Evolutionary conservation across 1,140 invertebrate genomes (phyloP).

Genomic region (Caenorhabditis inopinata): DNA sequence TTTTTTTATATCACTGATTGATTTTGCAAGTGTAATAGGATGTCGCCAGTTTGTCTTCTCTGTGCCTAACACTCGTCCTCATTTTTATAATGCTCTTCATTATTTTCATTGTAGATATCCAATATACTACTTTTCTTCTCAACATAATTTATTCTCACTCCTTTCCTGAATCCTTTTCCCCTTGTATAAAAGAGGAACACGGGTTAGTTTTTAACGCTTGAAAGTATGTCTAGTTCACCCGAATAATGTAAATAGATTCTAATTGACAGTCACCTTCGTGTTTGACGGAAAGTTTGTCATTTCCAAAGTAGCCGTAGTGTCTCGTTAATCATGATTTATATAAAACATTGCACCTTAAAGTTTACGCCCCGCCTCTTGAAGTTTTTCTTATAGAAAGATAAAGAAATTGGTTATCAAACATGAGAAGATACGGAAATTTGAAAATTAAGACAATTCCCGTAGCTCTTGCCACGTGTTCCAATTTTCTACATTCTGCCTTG

Average conservation of each 20-base stretch:
- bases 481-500: not conserved
- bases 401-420: no score
- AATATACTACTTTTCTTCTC: not conserved
- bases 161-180: not conserved
- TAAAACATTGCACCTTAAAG: no score
- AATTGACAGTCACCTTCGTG: not conserved
- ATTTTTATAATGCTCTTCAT: not conserved
- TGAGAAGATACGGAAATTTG: no score
- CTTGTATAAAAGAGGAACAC: not conserved
- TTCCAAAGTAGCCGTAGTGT: not conserved
- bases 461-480: not conserved
- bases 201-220: not conserved
- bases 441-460: no score
- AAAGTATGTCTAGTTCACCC: not conserved
- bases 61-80: not conserved
- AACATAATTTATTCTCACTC: not conserved
- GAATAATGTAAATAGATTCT: not conserved
- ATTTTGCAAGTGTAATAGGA: no score
- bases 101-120: slow-evolving; percentile 19
- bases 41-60: no score
- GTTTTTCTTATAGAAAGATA: no score
- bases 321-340: not conserved
- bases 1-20: not conserved
- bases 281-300: not conserved
- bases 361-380: no score